Percentiles rank a stretch among this genome's conserved stretches.
Evolutionary conservation across 2,888 invertebrate species (phyloP).

Genomic region (Ganaspis brasiliensis): DNA sequence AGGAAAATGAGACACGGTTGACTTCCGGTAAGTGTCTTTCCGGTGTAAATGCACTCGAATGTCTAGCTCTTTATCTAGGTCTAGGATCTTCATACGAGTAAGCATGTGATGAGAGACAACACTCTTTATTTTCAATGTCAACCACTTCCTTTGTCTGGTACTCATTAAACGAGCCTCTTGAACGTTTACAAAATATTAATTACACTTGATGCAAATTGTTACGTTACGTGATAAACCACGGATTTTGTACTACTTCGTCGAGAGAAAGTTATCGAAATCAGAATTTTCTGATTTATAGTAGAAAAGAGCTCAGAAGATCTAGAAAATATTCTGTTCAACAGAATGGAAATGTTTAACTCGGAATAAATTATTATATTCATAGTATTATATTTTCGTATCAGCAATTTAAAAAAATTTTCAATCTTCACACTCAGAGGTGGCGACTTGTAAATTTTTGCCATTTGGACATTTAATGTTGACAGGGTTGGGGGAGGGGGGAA

Average conservation of each 20-base stretch:
- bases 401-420: no score
- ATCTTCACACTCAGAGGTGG: no score
- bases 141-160: neutral
- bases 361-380: no score
- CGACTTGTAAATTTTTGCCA: no score
- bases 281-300: neutral
- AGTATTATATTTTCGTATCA: no score
- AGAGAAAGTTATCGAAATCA: slow-evolving; percentile 21
- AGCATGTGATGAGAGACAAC: slow-evolving; percentile 17
- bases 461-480: no score
- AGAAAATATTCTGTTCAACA: no score
- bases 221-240: neutral
- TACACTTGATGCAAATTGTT: neutral
- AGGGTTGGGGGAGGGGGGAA: no score
- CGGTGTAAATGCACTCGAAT: slow-evolving; percentile 64
- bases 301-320: no score
- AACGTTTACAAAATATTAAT: neutral
- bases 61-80: neutral
- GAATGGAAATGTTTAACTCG: no score
- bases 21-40: slow-evolving; percentile 68
- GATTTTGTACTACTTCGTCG: neutral
- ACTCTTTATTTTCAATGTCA: slow-evolving; percentile 25
- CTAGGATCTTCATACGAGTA: slow-evolving; percentile 25
- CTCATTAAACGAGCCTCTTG: neutral
- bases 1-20: slow-evolving; percentile 60